These are phyloP conservation scores for Lasioglossum zephyrum DNA, from an alignment of 2,888 invertebrate genomes.

Conservation along the genomic window DNA sequence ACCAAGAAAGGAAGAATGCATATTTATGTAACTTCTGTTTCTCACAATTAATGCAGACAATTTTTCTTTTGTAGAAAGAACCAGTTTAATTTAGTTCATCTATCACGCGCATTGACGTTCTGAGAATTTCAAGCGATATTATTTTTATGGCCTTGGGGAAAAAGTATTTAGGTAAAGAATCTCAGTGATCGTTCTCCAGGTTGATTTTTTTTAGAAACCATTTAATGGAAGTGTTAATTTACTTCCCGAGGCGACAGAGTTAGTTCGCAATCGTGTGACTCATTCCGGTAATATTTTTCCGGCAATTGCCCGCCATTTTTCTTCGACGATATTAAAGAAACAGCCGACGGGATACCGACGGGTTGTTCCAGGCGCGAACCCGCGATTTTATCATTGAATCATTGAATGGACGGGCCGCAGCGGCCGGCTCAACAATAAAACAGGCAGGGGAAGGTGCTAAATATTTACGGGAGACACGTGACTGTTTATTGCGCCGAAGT, in stretches of 20 bases:
- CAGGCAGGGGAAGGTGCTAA: conserved; percentile 62
- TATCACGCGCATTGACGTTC: background rate
- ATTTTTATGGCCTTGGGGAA: background rate
- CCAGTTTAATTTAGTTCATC: background rate
- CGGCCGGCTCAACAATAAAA: conserved; percentile 56
- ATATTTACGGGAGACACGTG: conserved; percentile 63
- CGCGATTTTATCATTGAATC: conserved; percentile 66
- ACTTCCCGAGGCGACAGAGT: background rate
- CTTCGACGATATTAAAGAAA: conserved; percentile 34
- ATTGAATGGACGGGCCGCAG: conserved; percentile 46
- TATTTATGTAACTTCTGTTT: background rate
- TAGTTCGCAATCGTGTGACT: background rate
- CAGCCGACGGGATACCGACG: conserved; percentile 23
- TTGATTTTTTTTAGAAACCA: background rate
- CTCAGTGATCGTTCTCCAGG: background rate
- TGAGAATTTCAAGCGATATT: background rate
- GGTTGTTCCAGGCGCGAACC: conserved; percentile 35
- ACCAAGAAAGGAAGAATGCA: background rate
- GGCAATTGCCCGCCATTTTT: conserved; percentile 36
- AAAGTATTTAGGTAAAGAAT: background rate
- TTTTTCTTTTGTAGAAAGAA: background rate
- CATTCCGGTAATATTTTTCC: background rate
- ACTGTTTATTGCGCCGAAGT: conserved; percentile 63
- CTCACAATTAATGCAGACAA: background rate
- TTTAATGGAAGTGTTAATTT: background rate